phyloP scores from a whole-genome alignment of 2,113 vertebrate genomes.

The Centropus unirufus region DNA sequence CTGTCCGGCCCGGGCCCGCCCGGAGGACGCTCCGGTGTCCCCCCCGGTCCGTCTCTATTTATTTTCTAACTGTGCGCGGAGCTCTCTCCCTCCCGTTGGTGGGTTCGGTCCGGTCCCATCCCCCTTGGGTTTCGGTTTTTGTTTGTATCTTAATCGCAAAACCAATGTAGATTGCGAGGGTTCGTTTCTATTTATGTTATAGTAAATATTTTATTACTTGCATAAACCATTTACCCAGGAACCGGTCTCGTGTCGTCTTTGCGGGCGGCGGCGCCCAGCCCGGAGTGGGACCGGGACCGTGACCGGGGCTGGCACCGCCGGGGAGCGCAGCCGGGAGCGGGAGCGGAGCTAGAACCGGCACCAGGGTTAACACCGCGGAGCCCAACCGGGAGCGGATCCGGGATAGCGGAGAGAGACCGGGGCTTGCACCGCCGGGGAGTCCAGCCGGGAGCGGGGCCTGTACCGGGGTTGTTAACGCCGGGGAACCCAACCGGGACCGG shows the following conservation, averaged over 20 bases:
- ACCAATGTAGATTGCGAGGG: slow-evolving; percentile 95
- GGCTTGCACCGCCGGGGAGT: too few species aligned
- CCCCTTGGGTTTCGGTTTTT: slow-evolving; percentile 83
- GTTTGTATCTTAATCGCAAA: slow-evolving; percentile 92
- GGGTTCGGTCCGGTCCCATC: slow-evolving; percentile 65
- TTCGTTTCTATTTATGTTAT: slow-evolving; percentile 99
- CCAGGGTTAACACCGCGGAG: too few species aligned
- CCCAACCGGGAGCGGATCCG: too few species aligned
- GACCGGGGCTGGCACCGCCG: too few species aligned
- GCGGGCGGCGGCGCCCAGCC: slow-evolving; percentile 4
- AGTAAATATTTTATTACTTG: slow-evolving; percentile 99
- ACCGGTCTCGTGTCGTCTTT: slow-evolving; percentile 91
- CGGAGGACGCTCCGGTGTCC: background rate
- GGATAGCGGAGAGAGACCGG: too few species aligned
- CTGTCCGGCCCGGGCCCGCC: background rate
- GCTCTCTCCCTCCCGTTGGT: slow-evolving; percentile 82
- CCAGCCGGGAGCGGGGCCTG: too few species aligned
- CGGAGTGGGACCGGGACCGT: background rate
- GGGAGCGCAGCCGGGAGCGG: too few species aligned
- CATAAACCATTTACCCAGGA: slow-evolving; percentile 99
- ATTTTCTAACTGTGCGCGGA: slow-evolving; percentile 93
- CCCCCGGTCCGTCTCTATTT: slow-evolving; percentile 90
- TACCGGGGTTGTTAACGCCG: too few species aligned
- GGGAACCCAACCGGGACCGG: too few species aligned
- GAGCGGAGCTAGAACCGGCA: too few species aligned